Conservation (phyloP, 2,113 vertebrate species). For the Eulacestoma nigropectus region DNA sequence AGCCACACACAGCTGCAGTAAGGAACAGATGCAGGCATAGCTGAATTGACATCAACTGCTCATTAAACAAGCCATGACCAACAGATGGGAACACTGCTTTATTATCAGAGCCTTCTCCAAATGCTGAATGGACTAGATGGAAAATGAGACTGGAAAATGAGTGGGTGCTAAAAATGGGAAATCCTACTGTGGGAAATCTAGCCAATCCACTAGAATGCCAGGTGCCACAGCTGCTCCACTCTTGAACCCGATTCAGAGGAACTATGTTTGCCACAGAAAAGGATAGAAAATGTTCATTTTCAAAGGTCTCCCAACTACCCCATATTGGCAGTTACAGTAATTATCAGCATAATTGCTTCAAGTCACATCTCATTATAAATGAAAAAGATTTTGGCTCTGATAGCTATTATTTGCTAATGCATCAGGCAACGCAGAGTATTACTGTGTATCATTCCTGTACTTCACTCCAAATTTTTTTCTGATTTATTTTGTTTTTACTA, state of each 20-base stretch:
- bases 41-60: conserved; percentile 4
- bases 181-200: background rate
- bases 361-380: conserved; percentile 3
- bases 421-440: background rate
- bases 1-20: conserved; percentile 11
- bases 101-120: conserved; percentile 1
- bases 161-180: conserved; percentile 21
- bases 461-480: background rate
- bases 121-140: background rate
- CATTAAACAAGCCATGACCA: conserved; percentile 14
- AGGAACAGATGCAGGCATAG: background rate
- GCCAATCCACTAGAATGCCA: background rate
- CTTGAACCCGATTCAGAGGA: background rate
- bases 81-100: conserved; percentile 35
- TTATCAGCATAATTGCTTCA: background rate
- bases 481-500: background rate
- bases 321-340: background rate
- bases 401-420: background rate
- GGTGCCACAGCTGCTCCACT: conserved; percentile 6
- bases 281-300: background rate
- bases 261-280: background rate
- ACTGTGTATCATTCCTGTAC: background rate
- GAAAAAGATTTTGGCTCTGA: background rate
- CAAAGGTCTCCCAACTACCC: background rate
- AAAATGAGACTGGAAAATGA: conserved; percentile 4